phyloP scores from a whole-genome alignment of 2,888 invertebrate genomes.

The Ceriagrion tenellum region DNA sequence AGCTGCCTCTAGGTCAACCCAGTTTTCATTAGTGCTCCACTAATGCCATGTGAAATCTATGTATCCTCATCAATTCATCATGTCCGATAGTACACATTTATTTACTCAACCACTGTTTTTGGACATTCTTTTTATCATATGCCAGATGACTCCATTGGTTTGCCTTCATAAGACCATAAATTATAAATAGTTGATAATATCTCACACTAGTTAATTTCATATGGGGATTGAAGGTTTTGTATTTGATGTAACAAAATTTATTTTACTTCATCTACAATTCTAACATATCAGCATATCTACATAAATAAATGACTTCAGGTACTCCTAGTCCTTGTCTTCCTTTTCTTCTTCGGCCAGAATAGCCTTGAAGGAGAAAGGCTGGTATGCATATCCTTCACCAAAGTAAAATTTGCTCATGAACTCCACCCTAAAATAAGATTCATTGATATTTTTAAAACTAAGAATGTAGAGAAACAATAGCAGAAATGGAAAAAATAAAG shows the following conservation, averaged over 20 bases:
- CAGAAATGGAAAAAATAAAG: not conserved
- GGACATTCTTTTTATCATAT: too few species aligned
- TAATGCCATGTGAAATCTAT: too few species aligned
- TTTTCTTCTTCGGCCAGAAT: constrained; percentile 83
- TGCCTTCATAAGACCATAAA: too few species aligned
- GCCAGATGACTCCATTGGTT: too few species aligned
- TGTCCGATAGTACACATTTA: too few species aligned
- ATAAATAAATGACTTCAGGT: not conserved
- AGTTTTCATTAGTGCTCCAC: too few species aligned
- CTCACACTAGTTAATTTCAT: too few species aligned
- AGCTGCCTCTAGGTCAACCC: too few species aligned
- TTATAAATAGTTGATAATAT: too few species aligned
- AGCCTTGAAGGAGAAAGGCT: constrained; percentile 92
- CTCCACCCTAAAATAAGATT: constrained; percentile 87
- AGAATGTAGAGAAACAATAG: not conserved
- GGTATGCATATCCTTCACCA: constrained; percentile 90
- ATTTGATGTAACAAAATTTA: not conserved
- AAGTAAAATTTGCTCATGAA: constrained; percentile 92
- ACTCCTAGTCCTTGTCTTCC: constrained; percentile 74
- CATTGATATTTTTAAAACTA: not conserved
- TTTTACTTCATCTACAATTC: not conserved
- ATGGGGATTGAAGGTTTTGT: not conserved
- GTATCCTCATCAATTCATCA: too few species aligned
- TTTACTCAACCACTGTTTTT: too few species aligned
- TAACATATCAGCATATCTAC: not conserved